Evolutionary conservation across 2,888 invertebrate genomes (phyloP).

Genomic region (Dryococelus australis): DNA sequence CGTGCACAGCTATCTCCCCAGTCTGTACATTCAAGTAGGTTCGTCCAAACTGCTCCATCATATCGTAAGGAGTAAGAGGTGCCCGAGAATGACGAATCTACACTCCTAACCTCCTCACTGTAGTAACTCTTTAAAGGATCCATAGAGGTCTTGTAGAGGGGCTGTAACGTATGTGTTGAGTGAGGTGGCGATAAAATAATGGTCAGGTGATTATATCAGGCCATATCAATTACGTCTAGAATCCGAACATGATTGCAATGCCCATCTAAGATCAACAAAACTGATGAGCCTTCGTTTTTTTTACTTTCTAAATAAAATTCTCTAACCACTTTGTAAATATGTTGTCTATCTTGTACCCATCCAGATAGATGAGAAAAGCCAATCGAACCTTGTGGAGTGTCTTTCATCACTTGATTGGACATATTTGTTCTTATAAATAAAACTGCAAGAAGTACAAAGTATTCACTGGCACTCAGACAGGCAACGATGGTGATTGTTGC

Average conservation of each 20-base stretch:
- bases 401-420: background rate
- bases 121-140: too few relatives aligned
- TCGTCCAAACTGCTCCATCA: background rate
- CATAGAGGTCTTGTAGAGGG: slow-evolving; percentile 32
- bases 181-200: slow-evolving; percentile 32
- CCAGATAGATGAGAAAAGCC: slow-evolving; percentile 28
- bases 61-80: too few relatives aligned
- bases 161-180: slow-evolving; percentile 27
- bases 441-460: slow-evolving; percentile 21
- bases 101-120: too few relatives aligned
- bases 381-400: background rate
- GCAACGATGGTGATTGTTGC: slow-evolving; percentile 17
- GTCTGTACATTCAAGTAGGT: background rate
- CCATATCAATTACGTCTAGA: slow-evolving; percentile 31
- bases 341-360: slow-evolving; percentile 28
- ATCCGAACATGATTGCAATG: slow-evolving; percentile 31
- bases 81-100: too few relatives aligned
- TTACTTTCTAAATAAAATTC: slow-evolving; percentile 19
- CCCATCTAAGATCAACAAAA: slow-evolving; percentile 35
- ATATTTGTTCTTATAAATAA: slow-evolving; percentile 32
- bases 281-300: slow-evolving; percentile 22
- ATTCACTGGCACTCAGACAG: slow-evolving; percentile 33
- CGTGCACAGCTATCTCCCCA: background rate
- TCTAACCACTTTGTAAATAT: slow-evolving; percentile 23
- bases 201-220: slow-evolving; percentile 30